A percentile compares a stretch with the other conserved stretches of the same genome.
These are phyloP conservation scores for Aleiodes testaceus DNA, from an alignment of 2,888 invertebrate genomes.

Conservation along the genomic window DNA sequence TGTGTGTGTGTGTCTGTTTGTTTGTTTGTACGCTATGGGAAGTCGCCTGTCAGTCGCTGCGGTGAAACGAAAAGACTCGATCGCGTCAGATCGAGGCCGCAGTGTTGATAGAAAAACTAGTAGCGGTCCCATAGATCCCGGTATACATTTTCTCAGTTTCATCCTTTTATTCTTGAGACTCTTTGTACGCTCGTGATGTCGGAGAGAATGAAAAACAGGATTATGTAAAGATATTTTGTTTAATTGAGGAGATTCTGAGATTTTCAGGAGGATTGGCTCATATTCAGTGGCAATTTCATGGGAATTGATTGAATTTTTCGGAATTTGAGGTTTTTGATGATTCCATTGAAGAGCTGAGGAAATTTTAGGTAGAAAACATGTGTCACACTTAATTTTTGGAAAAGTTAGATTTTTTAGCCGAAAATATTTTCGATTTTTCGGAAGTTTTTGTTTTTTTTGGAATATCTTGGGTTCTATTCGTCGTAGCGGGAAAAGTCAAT, in stretches of 20 bases:
- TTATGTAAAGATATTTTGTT: slow-evolving; percentile 20
- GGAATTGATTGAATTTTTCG: no score
- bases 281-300: no score
- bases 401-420: no score
- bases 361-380: no score
- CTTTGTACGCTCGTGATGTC: slow-evolving; percentile 24
- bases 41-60: slow-evolving; percentile 35
- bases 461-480: no score
- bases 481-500: no score
- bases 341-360: no score
- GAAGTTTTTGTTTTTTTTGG: no score
- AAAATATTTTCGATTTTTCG: no score
- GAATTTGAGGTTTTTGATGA: no score
- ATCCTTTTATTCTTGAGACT: slow-evolving; percentile 40
- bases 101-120: slow-evolving; percentile 58
- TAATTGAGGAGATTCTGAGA: background rate
- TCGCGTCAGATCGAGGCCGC: slow-evolving; percentile 61
- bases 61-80: slow-evolving; percentile 48
- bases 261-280: no score
- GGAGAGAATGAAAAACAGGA: background rate
- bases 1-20: slow-evolving; percentile 16
- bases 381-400: no score
- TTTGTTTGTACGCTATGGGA: slow-evolving; percentile 21
- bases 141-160: slow-evolving; percentile 39
- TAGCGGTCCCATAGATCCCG: slow-evolving; percentile 66